Base-by-base conservation (phyloP, 2,113 vertebrate genomes). In the Cebidichthys violaceus region DNA sequence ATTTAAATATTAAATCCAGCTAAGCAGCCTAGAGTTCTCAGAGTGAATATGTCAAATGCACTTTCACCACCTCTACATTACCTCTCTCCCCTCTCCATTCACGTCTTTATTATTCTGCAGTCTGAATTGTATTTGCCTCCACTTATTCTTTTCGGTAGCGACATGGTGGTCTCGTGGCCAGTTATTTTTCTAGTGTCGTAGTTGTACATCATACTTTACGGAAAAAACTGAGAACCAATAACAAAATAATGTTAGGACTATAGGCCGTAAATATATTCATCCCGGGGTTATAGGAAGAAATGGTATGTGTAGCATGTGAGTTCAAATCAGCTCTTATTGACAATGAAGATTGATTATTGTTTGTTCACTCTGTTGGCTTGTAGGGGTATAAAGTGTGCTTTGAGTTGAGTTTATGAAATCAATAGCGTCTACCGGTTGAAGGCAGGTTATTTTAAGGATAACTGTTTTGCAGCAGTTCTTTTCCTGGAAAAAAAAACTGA, bases 1-100 rank as follows among this genome's bases (percentile, higher is more conserved):
- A 93, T 92, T 94, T 88, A 91, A 95, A 94, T 89, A 94, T 88
- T 94, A 94, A 94, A 94, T 90, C 91, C 92, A 94, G 90, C 92
- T 93, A 81, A 90, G 94, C 94, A 94, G 91, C 92, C 89, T 94
- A 92, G 93, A 94, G 90, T 93, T 93, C 91, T 90, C 88, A 85
- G 87, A 93, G 88, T 90, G 94, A 92, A 95, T 84, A 91, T 86
- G 91, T 94, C 88, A 90, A 85, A 93, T 86, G 93, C 94, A 95
- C 92, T 94, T 94, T 93, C 88, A 86, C 85, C 71, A 39, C 71
- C 84, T 47, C 59, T 85, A 54, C 82, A 62, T 84, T 67, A 83
- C 77, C 71, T 83, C 57, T 79, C 74, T 84, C 73, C 75, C 72
- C 65, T 31, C 29, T 66, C 66, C 82, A 84, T 64, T 54, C 75